These are phyloP conservation scores for Lepas anatifera DNA, from an alignment of 2,888 invertebrate species.

Conservation along the genomic window DNA sequence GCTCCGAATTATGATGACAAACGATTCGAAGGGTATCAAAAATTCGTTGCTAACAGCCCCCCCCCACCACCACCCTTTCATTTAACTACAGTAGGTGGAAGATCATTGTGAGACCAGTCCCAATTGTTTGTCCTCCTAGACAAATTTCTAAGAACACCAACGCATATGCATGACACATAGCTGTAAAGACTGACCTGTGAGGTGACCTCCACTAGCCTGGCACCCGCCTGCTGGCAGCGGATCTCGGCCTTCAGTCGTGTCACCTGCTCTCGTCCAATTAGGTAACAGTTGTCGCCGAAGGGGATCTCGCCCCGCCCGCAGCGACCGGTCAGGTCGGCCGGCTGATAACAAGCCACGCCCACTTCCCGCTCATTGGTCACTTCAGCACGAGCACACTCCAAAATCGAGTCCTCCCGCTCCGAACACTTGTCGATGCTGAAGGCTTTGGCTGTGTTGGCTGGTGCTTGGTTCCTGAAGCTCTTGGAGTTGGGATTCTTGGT, in stretches of 20 bases:
- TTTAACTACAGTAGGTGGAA: no score
- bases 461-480: no score
- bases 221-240: background rate
- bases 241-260: slow-evolving; percentile 4
- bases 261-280: background rate
- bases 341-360: background rate
- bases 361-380: background rate
- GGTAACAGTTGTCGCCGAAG: slow-evolving; percentile 4
- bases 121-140: no score
- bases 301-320: background rate
- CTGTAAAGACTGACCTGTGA: slow-evolving; percentile 8
- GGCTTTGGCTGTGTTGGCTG: background rate
- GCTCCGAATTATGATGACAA: no score
- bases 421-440: background rate
- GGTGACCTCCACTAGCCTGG: background rate
- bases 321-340: background rate
- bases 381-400: background rate
- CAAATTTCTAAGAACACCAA: no score
- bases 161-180: no score
- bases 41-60: no score
- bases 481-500: background rate
- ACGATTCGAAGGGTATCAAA: no score
- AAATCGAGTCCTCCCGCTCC: background rate
- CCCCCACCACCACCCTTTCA: no score
- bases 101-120: no score